phyloP scores from a whole-genome alignment of 2,797 vertebrate genomes.

The Pelochelys cantorii region DNA sequence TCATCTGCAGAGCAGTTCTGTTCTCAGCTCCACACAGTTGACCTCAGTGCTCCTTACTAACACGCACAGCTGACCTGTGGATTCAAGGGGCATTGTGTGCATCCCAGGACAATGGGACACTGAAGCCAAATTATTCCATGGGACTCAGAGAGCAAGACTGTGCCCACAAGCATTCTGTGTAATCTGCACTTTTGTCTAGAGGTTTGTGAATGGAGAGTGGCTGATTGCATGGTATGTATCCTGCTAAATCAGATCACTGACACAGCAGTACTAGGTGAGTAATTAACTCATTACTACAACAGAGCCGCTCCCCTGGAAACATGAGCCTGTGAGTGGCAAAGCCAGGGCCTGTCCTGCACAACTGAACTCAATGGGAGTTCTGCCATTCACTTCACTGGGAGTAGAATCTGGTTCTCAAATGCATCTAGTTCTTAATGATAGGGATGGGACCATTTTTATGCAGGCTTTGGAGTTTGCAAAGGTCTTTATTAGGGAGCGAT shows the following conservation, averaged over 20 bases:
- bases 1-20: neutral
- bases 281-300: neutral
- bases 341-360: fast-evolving
- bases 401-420: neutral
- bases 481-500: neutral
- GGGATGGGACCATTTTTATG: neutral
- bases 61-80: neutral
- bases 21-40: neutral
- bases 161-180: neutral
- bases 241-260: neutral
- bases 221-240: fast-evolving
- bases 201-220: fast-evolving
- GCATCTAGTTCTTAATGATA: neutral
- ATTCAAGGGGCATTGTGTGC: neutral
- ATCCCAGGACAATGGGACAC: neutral
- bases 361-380: neutral
- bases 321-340: neutral
- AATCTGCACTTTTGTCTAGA: neutral
- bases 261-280: fast-evolving
- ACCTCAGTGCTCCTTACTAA: slow-evolving; percentile 23
- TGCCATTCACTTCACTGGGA: neutral
- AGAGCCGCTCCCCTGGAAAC: slow-evolving; percentile 16
- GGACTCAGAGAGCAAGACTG: neutral
- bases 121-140: neutral
- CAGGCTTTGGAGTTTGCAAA: neutral